A percentile compares a stretch with the other conserved stretches of the same genome.
Conservation (phyloP, 1,140 invertebrate species). For the Papilio glaucus region DNA sequence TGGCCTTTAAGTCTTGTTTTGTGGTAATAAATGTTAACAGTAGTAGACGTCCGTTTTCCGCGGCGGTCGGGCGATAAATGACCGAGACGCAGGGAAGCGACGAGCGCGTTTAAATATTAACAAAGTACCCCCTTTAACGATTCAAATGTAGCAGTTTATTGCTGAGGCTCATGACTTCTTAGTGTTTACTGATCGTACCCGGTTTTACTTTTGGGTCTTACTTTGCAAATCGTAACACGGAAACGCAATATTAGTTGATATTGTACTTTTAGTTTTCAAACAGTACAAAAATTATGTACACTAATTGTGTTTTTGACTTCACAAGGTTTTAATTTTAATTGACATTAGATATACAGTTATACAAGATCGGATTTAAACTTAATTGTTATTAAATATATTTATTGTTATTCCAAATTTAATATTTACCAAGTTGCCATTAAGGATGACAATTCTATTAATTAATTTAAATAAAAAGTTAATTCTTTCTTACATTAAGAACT, state of each 20-base stretch:
- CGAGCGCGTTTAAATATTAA: conserved; percentile 57
- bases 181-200: conserved; percentile 39
- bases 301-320: too few relatives aligned
- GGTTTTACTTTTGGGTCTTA: not conserved
- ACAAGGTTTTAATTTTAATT: too few relatives aligned
- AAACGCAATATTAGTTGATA: too few relatives aligned
- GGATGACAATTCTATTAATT: too few relatives aligned
- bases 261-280: too few relatives aligned
- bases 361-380: too few relatives aligned
- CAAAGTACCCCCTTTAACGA: conserved; percentile 51
- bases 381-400: too few relatives aligned
- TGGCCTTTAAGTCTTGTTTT: conserved; percentile 41
- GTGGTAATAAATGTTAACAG: conserved; percentile 44
- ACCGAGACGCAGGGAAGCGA: conserved; percentile 42
- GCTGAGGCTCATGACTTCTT: conserved; percentile 44
- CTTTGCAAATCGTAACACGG: not conserved
- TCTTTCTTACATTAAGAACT: too few relatives aligned
- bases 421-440: too few relatives aligned
- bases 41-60: conserved; percentile 44
- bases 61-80: conserved; percentile 50
- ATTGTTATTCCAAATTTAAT: too few relatives aligned
- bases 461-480: too few relatives aligned
- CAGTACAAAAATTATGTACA: too few relatives aligned
- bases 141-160: conserved; percentile 51
- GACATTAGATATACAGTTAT: not conserved